phyloP scores from a whole-genome alignment of 2,797 vertebrate species.

The Pachyuromys duprasi region DNA sequence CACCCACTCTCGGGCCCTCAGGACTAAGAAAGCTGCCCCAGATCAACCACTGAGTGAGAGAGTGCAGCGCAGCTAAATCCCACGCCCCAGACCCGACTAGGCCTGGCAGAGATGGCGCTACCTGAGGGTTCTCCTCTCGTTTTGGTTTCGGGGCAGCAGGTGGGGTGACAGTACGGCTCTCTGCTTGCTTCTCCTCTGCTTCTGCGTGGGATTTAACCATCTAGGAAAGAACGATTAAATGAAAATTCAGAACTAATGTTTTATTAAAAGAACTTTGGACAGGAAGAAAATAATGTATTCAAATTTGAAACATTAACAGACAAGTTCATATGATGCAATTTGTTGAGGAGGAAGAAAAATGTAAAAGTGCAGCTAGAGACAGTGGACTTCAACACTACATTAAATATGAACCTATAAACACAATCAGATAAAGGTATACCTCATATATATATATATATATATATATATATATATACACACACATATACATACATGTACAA shows the following conservation, averaged over 20 bases:
- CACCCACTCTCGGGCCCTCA: not conserved
- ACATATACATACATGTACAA: no score
- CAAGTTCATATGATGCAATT: slow-evolving; percentile 59
- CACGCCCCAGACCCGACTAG: rapidly evolving
- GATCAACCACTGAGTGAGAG: slow-evolving; percentile 2
- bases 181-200: slow-evolving; percentile 92
- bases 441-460: not conserved
- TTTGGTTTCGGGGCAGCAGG: slow-evolving; percentile 93
- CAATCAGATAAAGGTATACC: slow-evolving; percentile 51
- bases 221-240: slow-evolving; percentile 87
- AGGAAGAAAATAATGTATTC: slow-evolving; percentile 40
- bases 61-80: not conserved
- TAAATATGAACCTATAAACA: not conserved
- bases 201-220: slow-evolving; percentile 94
- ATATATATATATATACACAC: no score
- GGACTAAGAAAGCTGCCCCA: not conserved
- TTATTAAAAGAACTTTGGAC: slow-evolving; percentile 48
- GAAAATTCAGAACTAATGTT: slow-evolving; percentile 71
- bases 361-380: not conserved
- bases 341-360: slow-evolving; percentile 34
- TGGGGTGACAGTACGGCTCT: slow-evolving; percentile 90
- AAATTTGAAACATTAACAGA: slow-evolving; percentile 60
- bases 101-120: slow-evolving; percentile 76
- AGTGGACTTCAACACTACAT: not conserved
- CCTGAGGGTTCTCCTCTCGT: slow-evolving; percentile 98